A percentile compares a stretch with the other conserved stretches of the same genome.
These are phyloP conservation scores for Laspeyria flexula DNA, from an alignment of 2,888 invertebrate species.

Conservation along the genomic window DNA sequence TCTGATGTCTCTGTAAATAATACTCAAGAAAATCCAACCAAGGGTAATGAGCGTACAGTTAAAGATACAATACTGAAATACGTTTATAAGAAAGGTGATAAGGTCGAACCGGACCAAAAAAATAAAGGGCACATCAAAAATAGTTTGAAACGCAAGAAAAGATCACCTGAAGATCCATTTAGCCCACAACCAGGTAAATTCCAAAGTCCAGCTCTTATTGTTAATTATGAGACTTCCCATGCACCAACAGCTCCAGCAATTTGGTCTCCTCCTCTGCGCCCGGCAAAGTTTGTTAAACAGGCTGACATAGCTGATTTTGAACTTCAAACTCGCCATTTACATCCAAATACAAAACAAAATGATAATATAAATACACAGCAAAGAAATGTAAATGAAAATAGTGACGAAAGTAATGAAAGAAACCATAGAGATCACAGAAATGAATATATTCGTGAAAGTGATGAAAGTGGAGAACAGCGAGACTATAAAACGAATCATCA, in stretches of 20 bases:
- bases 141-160: constrained; percentile 63
- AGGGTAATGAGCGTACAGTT: constrained; percentile 37
- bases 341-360: constrained; percentile 21
- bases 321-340: constrained; percentile 66
- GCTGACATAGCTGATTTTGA: constrained; percentile 71
- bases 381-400: constrained; percentile 13
- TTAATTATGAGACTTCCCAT: constrained; percentile 67
- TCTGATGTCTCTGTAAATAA: neutral
- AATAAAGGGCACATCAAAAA: constrained; percentile 65
- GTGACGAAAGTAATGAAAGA: constrained; percentile 17
- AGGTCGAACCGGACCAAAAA: constrained; percentile 27
- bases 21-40: constrained; percentile 19
- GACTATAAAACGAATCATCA: constrained; percentile 12
- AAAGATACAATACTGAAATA: constrained; percentile 65
- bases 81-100: constrained; percentile 60
- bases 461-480: constrained; percentile 32
- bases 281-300: constrained; percentile 52
- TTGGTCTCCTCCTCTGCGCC: constrained; percentile 39
- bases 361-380: constrained; percentile 33
- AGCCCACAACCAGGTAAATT: constrained; percentile 40
- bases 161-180: constrained; percentile 35
- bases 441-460: constrained; percentile 24
- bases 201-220: constrained; percentile 54
- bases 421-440: constrained; percentile 4
- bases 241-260: constrained; percentile 42